Evolutionary conservation across 2,797 vertebrate genomes (phyloP), one percentile per base, ranked within the genome.

Genomic region (Miichthys miiuy): DNA sequence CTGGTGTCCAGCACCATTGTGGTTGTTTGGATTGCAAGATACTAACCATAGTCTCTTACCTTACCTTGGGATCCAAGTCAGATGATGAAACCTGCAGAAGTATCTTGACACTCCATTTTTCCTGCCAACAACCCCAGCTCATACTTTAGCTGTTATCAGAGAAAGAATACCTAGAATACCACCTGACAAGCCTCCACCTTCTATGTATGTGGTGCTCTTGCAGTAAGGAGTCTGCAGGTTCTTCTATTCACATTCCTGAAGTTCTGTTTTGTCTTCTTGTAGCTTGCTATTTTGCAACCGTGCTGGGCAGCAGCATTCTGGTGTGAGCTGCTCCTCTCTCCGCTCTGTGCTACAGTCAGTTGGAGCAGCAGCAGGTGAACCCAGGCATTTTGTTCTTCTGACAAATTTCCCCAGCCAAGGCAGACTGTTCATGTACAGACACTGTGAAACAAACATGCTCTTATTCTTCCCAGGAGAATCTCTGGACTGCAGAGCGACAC

Each of bases 391-490:
- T 64, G 38, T 65, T 68, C 54, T 57, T 56, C 23, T 65, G 69
- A 68, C 51, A 73, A 51, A 70, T 55, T 41, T 66, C 20, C 25
- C 34, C 18, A 67, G 57, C 48, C 5, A 44, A 79, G 44, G 18
- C n/a, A n/a, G n/a, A 48, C 54, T 42, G n/a, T 57, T 74, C 52
- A 61, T 60, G 50, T 25, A 38, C 64, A 62, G 18, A 47, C 38
- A 20, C 17, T 52, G 23, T 55, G 30, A 60, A 73, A 67, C 68
- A 82, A 67, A 73, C 44, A 71, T 57, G 42, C 46, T 21, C 20
- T 13, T 60, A 25, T 54, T 72, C 67, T 69, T 68, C 58, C 66
- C 51, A 50, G 46, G 66, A 63, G 50, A 77, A 55, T 67, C 34
- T 81, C 27, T 1, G 1, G 20, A 75, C 68, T 62, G 46, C 66